These are phyloP conservation scores for Panzeria rudis DNA, from an alignment of 2,888 invertebrate genomes.

Conservation along the genomic window DNA sequence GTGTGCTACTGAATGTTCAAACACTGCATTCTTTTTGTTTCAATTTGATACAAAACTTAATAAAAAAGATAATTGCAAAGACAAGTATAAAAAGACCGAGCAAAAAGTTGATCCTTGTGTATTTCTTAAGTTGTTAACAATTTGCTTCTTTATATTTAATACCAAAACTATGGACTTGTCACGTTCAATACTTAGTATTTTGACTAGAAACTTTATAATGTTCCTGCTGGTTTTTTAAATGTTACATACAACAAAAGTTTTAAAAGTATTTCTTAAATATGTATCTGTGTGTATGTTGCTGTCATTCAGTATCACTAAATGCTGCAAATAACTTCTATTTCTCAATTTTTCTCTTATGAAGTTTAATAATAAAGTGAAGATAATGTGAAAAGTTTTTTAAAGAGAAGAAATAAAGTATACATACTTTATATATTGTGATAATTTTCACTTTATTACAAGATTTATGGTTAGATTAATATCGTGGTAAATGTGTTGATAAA, in stretches of 20 bases:
- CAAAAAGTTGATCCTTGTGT: conserved; percentile 52
- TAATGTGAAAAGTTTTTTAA: conserved; percentile 57
- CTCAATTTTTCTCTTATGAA: conserved; percentile 22
- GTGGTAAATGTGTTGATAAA: conserved; percentile 6
- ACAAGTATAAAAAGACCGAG: not conserved
- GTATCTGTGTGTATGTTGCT: not conserved
- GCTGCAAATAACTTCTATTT: not conserved
- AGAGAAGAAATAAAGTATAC: conserved; percentile 2
- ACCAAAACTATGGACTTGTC: conserved; percentile 57
- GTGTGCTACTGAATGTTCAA: too few relatives aligned
- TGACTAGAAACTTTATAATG: conserved; percentile 57
- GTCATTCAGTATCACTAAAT: conserved; percentile 6
- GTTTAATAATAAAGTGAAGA: conserved; percentile 59
- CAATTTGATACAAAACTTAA: not conserved
- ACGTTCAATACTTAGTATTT: conserved; percentile 67
- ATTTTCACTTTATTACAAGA: conserved; percentile 53
- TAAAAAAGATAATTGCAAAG: conserved; percentile 26
- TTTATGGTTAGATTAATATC: conserved; percentile 7
- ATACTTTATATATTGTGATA: conserved; percentile 19
- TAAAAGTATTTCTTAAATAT: conserved; percentile 5
- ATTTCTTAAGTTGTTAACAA: conserved; percentile 57
- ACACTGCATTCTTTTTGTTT: not conserved
- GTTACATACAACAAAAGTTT: conserved; percentile 47
- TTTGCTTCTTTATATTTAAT: conserved; percentile 60
- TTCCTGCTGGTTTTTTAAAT: conserved; percentile 23